phyloP scores from a whole-genome alignment of 2,888 invertebrate species.

The Alloscopus bannaensis region DNA sequence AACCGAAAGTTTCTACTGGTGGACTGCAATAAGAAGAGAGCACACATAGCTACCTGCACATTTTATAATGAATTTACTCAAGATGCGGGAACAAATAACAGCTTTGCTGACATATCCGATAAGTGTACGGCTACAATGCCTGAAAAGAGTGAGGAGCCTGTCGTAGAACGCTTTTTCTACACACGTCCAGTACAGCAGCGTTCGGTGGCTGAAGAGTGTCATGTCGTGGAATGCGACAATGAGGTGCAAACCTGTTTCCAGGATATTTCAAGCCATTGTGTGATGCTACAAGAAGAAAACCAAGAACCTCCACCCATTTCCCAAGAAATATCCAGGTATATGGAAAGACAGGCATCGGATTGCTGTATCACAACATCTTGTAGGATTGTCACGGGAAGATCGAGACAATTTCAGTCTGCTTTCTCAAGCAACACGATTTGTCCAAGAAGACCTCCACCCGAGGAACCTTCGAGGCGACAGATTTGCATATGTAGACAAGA shows the following conservation, averaged over 20 bases:
- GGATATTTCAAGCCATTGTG: no score
- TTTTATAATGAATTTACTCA: slow-evolving; percentile 1
- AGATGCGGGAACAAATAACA: not conserved
- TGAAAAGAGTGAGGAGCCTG: not conserved
- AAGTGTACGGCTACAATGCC: not conserved
- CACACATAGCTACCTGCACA: no score
- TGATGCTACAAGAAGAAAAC: no score
- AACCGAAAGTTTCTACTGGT: not conserved
- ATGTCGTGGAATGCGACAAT: not conserved
- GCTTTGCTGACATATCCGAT: not conserved
- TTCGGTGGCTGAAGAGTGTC: not conserved
- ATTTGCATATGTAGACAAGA: slow-evolving; percentile 1
- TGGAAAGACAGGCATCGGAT: no score
- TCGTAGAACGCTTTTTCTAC: slow-evolving; percentile 1
- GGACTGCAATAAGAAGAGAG: not conserved
- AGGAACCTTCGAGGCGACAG: not conserved
- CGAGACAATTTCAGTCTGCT: not conserved
- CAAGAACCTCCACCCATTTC: not conserved
- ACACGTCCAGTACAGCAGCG: slow-evolving; percentile 2
- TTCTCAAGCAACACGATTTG: slow-evolving; percentile 2
- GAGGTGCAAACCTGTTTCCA: slow-evolving; percentile 2
- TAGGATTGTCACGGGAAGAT: not conserved
- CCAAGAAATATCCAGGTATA: no score
- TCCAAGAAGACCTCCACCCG: not conserved
- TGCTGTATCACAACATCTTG: no score